Evolutionary conservation across 2,888 invertebrate genomes (phyloP), one percentile per base, ranked within the genome.

Genomic region (Gortyna flavago): DNA sequence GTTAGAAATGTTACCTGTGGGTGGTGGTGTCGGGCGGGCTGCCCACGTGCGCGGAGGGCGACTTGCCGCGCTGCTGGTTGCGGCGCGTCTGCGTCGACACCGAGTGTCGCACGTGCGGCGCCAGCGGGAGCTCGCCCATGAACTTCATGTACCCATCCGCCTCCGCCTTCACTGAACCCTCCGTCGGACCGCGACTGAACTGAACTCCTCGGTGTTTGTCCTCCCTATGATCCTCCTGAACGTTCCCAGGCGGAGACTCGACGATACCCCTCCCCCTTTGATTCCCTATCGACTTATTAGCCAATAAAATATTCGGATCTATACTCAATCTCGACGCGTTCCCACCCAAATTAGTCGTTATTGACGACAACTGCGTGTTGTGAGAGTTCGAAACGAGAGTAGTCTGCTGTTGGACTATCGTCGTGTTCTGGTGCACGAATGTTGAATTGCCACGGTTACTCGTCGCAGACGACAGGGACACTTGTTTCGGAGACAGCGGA

Each of bases 1-100:
- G 0, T 0, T 9, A 16, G 18, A 2, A 21, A 4, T 35, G 25
- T 25, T 11, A 81, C 93, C 98, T 98, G 90, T 98, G 98, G 1
- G 98, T 98, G 0, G 98, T 98, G 0, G 98, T 98, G 90, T 98
- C 98, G 0, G 98, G 98, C 11, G 98, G 98, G 65, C 93, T 94
- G 80, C 93, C 89, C 35, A 88, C 91, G 70, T 88, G 90, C 21
- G 88, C 88, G 87, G 48, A 35, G 41, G 97, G 92, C 6, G 93
- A 93, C 84, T 93, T 93, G 65, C 91, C 82, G 72, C 92, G 67
- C 91, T 70, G 81, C 54, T 62, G 75, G 68, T 62, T 68, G 66
- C 57, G 78, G 79, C 98, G 97, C 29, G 98, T 98, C 93, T 98
- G 98, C 38, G 98, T 98, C 0, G 98, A 98, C 75, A 98, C 98